Base-by-base conservation (phyloP, 1,140 invertebrate species). In the Dreissena rostriformis region DNA sequence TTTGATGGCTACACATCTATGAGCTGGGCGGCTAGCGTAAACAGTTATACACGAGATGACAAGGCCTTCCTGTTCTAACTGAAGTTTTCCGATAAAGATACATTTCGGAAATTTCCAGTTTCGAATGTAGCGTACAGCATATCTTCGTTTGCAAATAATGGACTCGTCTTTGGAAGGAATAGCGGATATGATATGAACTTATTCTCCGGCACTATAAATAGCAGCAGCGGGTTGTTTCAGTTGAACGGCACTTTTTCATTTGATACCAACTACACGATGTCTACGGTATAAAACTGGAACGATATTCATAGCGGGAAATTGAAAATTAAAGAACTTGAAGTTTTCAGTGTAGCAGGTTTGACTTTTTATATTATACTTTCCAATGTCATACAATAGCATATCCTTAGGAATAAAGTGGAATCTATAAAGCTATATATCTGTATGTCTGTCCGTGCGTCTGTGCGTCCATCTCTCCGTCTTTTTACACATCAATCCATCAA, bases 31-130 rank as follows among this genome's bases (percentile, higher is more conserved):
- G 17, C 19, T 28, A 7, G 19, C 26, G 7, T 15, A 8, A n/a
- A n/a, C 14, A 7, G 15, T 22, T 1, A 17, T 28, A 26, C 22
- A 68, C 19, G 66, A 29, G 28, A 68, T 17, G 22, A 24, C 66
- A 68, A 68, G 15, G 28, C 22, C 1, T 89, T 89, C 66, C 24
- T 89, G 24, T 89, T 89, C 55, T 12, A 61, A 24, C 57, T 61
- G 17, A 19, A 61, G 22, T 61, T 61, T 11, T 61, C 57, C 22
- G 11, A 24, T 11, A 61, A 24, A 19, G 17, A 61, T 2, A 61
- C 17, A 24, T 24, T 2, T n/a, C 17, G 22, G 22, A 61, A 61
- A 24, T 61, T 61, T 61, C 57, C 57, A 61, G 22, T 61, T n/a
- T 4, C 57, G 12, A 61, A 61, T 61, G 2, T 4, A 2, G 12